Evolutionary conservation across 1,140 invertebrate genomes (phyloP).

Genomic region (Lepidurus apus): DNA sequence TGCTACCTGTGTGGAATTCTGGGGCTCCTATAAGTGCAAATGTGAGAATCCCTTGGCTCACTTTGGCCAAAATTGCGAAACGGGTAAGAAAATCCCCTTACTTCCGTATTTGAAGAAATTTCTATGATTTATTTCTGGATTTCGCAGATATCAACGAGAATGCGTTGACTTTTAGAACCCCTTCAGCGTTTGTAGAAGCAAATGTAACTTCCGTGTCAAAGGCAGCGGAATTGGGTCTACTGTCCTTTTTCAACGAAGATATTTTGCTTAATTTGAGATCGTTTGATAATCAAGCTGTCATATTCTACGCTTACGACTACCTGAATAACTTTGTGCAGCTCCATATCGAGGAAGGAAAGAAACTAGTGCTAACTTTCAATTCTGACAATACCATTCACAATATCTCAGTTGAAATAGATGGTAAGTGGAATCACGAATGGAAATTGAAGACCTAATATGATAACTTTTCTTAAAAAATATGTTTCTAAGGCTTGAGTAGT

Average conservation of each 20-base stretch:
- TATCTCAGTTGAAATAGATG: conserved; percentile 63
- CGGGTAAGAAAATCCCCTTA: conserved; percentile 57
- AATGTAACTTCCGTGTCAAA: conserved; percentile 56
- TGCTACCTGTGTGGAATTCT: conserved; percentile 81
- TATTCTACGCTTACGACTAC: conserved; percentile 87
- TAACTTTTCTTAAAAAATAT: conserved; percentile 24
- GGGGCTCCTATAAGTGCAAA: conserved; percentile 80
- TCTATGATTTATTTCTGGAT: conserved; percentile 21
- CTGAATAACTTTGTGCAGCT: conserved; percentile 89
- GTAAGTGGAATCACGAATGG: conserved; percentile 42
- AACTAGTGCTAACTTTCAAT: conserved; percentile 78
- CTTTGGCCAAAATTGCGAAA: conserved; percentile 79
- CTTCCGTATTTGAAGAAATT: conserved; percentile 19
- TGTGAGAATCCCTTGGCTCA: conserved; percentile 78
- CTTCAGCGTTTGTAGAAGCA: conserved; percentile 69
- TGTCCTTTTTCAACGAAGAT: conserved; percentile 68
- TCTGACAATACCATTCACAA: conserved; percentile 70
- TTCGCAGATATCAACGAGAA: conserved; percentile 78
- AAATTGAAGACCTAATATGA: conserved; percentile 12
- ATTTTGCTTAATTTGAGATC: conserved; percentile 81
- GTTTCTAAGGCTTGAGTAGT: conserved; percentile 57
- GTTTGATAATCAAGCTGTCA: conserved; percentile 70
- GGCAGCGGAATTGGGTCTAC: conserved; percentile 53
- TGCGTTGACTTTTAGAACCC: conserved; percentile 77
- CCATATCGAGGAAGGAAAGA: conserved; percentile 67